Percentiles rank a stretch among this genome's conserved stretches.
Conservation (phyloP, 2,888 invertebrate species). For the Lysandra coridon region DNA sequence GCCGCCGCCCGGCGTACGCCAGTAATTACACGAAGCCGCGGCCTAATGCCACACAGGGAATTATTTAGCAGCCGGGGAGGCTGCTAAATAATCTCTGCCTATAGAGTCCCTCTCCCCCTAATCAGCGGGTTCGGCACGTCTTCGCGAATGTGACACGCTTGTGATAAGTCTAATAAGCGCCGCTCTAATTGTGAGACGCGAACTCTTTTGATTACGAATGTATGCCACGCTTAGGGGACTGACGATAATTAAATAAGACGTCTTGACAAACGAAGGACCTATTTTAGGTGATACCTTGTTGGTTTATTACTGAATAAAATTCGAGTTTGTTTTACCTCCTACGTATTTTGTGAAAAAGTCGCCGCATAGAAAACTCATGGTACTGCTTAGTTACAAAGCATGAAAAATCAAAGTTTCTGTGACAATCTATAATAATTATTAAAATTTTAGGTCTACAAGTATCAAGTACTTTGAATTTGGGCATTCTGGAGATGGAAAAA, state of each 20-base stretch:
- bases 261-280: not conserved
- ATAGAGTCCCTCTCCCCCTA: not conserved
- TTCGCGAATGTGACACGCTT: not conserved
- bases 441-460: too few relatives aligned
- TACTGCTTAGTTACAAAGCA: too few relatives aligned
- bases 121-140: slow-evolving; percentile 16
- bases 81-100: too few relatives aligned
- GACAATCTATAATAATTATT: too few relatives aligned
- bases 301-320: not conserved
- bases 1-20: not conserved
- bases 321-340: not conserved
- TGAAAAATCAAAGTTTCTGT: not conserved
- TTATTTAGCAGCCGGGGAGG: slow-evolving; percentile 26
- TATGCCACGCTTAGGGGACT: not conserved
- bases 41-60: slow-evolving; percentile 14
- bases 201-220: slow-evolving; percentile 4
- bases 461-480: not conserved
- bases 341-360: not conserved
- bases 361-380: too few relatives aligned
- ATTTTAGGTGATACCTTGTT: not conserved
- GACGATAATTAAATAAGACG: not conserved
- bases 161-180: slow-evolving; percentile 8
- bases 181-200: not conserved
- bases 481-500: not conserved
- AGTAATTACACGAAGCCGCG: slow-evolving; percentile 10